Base-by-base conservation (phyloP, 92 coral and sea anemone species). In the Chrysogorgia sp. region DNA sequence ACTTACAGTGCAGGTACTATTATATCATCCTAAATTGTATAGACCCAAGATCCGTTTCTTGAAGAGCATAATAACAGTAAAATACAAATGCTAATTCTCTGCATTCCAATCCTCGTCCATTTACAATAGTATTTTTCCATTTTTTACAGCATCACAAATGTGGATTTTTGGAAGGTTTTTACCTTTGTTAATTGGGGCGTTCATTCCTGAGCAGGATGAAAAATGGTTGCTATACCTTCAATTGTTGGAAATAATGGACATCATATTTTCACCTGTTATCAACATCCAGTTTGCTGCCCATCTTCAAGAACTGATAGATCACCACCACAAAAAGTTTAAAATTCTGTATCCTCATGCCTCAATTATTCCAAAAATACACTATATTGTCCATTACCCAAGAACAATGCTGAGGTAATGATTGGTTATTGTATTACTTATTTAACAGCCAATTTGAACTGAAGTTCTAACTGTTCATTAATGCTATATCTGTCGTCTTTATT, bases 341-440 rank as follows among this genome's bases (percentile, higher is more conserved):
- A 26, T 43, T 13, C 40, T 88, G 13, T 88, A 88, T 71, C 92
- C 89, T 6, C 47, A 88, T 45, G 67, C 77, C 71, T 80, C 91
- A 8, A 49, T 84, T 21, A 83, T 83, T 7, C 91, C 90, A 10
- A 70, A 87, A 75, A 87, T 87, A 87, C 90, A 87, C 55, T 83
- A 86, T 41, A 62, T 86, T 32, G 25, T 84, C 19, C 83, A 79
- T 30, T 79, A 79, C 15, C 83, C 83, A 41, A 81, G 85, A 35
- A 81, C 81, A 55, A 81, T 81, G 15, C 19, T 59, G 33, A 70
- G 85, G 85, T 81, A 70, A 40, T 8, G 2, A 30, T 6, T 35
- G 12, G 5, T 37, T 12, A 37, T 37, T 5, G 43, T 12, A 34
- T 20, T 22, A 70, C 57, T 41, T 43, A 70, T 6, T 41, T 19